Evolutionary conservation across 2,797 vertebrate genomes (phyloP), one percentile per base, ranked within the genome.

Genomic region (Acropternis orthonyx): DNA sequence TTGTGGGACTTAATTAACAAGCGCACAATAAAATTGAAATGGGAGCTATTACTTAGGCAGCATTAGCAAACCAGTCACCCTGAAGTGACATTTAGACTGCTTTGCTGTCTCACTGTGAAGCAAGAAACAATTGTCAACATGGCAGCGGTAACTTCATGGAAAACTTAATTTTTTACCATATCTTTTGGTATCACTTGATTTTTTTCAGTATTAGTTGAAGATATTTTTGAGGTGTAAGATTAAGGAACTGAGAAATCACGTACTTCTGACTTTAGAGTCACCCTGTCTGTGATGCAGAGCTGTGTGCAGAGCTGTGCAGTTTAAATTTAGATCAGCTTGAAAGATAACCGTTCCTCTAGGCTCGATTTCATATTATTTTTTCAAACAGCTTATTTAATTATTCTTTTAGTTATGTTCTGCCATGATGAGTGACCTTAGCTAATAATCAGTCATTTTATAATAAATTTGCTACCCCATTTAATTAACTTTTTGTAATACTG

Each of bases 1-100:
- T 72, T 88, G 82, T 72, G 41, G 28, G 55, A 73, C 66, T 73
- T 92, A 82, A 94, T 94, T 96, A 91, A 88, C 52, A 84, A 73
- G 7, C 81, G 48, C 46, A 69, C 39, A 92, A 78, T 90, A 59
- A 76, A 91, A 90, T 73, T 66, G 83, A 86, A 92, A 86, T 48
- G 48, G 69, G 44, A 78, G 52, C 91, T 55, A 75, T 81, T 88
- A 76, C 41, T 94, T 89, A 65, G 62, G 37, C 62, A 54, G 26
- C 48, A 93, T 62, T 59, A 91, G 34, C 67, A 81, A 88, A 71
- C 24, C 48, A 78, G 59, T 94, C 82, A 84, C 62, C 43, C 62
- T 80, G 44, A 93, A 49, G 79, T 83, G 79, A 23, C 59, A 69
- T 85, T 93, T 80, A 58, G 89, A 56, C 21, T 62, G 23, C 65